Evolutionary conservation across 2,797 vertebrate species (phyloP).

Genomic region (Heteromormyrus szaboi): DNA sequence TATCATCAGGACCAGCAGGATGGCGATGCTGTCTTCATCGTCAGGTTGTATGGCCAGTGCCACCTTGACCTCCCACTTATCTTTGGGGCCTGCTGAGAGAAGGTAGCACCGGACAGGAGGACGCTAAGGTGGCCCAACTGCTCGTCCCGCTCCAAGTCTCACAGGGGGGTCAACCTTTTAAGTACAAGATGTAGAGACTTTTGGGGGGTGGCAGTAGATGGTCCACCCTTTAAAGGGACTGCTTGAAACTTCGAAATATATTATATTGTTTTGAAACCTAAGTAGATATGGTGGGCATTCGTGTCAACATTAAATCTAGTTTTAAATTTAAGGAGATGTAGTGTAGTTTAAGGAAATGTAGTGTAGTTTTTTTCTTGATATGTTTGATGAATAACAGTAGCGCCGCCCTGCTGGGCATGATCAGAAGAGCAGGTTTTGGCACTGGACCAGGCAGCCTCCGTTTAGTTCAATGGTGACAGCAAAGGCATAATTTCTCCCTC

Average conservation of each 20-base stretch:
- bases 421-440: not conserved
- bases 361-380: not conserved
- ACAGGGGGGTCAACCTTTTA: not conserved
- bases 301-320: not conserved
- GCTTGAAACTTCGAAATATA: not conserved
- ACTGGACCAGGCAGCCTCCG: not conserved
- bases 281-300: not conserved
- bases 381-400: not conserved
- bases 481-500: not conserved
- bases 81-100: not conserved
- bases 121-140: not conserved
- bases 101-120: not conserved
- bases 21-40: not conserved
- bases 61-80: not conserved
- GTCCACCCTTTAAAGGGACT: not conserved
- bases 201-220: not conserved
- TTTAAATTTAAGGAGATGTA: not conserved
- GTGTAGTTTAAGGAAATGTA: not conserved
- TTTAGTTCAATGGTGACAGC: not conserved
- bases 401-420: not conserved
- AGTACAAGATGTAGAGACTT: not conserved
- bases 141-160: not conserved
- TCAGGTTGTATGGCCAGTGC: not conserved
- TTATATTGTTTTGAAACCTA: not conserved
- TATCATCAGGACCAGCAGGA: not conserved